A percentile compares a stretch with the other conserved stretches of the same genome.
Evolutionary conservation across 2,888 invertebrate genomes (phyloP).

Genomic region (Quadroppia sp.): DNA sequence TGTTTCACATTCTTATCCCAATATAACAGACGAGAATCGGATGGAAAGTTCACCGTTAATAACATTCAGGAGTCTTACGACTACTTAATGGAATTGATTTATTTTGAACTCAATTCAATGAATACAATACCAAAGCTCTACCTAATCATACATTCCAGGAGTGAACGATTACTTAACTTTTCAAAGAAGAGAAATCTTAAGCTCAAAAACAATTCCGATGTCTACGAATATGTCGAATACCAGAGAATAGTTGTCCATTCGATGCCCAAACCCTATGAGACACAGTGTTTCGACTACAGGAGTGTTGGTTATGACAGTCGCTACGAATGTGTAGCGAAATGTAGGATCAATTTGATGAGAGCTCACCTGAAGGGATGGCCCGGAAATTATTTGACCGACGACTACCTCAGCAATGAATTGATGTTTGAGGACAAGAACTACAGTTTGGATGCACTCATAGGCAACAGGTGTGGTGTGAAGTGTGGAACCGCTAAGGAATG

Average conservation of each 20-base stretch:
- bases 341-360: background rate
- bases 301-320: background rate
- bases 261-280: background rate
- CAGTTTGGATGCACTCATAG: too few relatives aligned
- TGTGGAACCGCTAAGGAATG: background rate
- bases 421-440: too few relatives aligned
- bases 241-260: background rate
- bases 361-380: background rate
- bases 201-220: too few relatives aligned
- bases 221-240: background rate
- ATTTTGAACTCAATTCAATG: background rate
- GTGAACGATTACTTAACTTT: background rate
- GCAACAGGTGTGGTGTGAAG: background rate
- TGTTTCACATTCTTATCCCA: constrained; percentile 9
- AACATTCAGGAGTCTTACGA: background rate
- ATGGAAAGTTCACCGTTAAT: background rate
- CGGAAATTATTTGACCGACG: background rate
- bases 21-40: background rate
- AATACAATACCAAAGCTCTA: background rate
- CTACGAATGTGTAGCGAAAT: background rate
- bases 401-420: background rate
- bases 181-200: background rate
- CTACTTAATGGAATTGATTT: background rate
- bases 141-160: background rate
- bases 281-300: background rate